These are phyloP conservation scores for Phaedon cochleariae DNA, from an alignment of 2,888 invertebrate genomes.

Conservation along the genomic window DNA sequence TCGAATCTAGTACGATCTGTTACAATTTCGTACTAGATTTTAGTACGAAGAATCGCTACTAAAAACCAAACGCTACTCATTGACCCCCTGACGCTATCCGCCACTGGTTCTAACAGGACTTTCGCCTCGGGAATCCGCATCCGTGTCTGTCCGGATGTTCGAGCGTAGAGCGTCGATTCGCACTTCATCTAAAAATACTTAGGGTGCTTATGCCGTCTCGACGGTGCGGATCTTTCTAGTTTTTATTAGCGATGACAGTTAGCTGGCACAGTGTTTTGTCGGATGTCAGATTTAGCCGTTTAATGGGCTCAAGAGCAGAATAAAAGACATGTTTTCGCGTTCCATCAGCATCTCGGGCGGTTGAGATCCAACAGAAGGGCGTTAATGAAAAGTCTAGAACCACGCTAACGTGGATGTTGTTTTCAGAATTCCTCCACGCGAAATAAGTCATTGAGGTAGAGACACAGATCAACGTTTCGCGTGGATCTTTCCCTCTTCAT, in stretches of 20 bases:
- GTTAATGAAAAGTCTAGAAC: not conserved
- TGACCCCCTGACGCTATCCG: too few species aligned
- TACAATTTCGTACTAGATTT: too few species aligned
- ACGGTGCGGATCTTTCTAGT: not conserved
- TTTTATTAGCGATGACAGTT: conserved; percentile 12
- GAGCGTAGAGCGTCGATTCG: conserved; percentile 11
- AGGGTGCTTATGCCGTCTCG: conserved; percentile 13
- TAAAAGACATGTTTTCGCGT: not conserved
- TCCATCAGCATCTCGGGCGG: not conserved
- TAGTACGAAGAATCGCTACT: too few species aligned
- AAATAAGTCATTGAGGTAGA: too few species aligned
- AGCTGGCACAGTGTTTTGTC: conserved; percentile 7
- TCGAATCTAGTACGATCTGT: too few species aligned
- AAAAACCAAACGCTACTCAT: too few species aligned
- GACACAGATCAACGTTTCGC: too few species aligned
- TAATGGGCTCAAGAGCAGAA: conserved; percentile 7
- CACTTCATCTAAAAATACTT: conserved; percentile 22
- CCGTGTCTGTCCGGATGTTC: conserved; percentile 12
- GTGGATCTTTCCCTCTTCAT: too few species aligned
- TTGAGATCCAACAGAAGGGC: not conserved
- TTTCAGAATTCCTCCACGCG: too few species aligned
- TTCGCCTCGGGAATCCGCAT: conserved; percentile 2
- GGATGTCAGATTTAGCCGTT: conserved; percentile 4
- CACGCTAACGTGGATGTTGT: too few species aligned
- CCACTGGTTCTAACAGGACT: too few species aligned